Evolutionary conservation across 2,797 vertebrate genomes (phyloP).

Genomic region (Notamacropus eugenii): DNA sequence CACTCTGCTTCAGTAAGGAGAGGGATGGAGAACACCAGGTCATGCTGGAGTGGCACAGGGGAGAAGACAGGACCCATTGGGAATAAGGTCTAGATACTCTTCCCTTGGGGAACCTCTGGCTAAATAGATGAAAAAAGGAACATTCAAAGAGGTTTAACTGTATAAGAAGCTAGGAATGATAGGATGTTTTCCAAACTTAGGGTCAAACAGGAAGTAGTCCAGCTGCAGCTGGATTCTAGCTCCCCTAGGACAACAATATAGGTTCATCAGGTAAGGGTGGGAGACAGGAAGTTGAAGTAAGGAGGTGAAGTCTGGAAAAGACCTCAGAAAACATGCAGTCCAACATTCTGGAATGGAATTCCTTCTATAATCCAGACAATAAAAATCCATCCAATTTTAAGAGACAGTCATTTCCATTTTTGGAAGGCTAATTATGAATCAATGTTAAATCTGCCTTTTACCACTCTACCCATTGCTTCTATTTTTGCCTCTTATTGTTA

Average conservation of each 20-base stretch:
- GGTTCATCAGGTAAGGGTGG: neutral
- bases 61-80: neutral
- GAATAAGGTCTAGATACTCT: neutral
- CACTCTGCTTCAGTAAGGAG: conserved; percentile 3
- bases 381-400: neutral
- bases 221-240: neutral
- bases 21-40: neutral
- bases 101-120: neutral
- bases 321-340: neutral
- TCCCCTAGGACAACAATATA: neutral
- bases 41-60: neutral
- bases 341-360: neutral
- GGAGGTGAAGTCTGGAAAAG: neutral
- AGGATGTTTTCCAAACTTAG: neutral
- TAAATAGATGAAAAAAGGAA: neutral
- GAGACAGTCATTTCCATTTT: neutral
- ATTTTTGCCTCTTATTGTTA: neutral
- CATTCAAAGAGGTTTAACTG: neutral
- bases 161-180: neutral
- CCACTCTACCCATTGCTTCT: neutral
- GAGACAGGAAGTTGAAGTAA: neutral
- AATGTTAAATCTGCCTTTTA: neutral
- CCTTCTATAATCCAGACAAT: neutral
- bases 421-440: neutral
- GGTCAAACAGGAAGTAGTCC: neutral